Conservation (phyloP, 2,888 invertebrate genomes). For the Orthonevra nobilis region DNA sequence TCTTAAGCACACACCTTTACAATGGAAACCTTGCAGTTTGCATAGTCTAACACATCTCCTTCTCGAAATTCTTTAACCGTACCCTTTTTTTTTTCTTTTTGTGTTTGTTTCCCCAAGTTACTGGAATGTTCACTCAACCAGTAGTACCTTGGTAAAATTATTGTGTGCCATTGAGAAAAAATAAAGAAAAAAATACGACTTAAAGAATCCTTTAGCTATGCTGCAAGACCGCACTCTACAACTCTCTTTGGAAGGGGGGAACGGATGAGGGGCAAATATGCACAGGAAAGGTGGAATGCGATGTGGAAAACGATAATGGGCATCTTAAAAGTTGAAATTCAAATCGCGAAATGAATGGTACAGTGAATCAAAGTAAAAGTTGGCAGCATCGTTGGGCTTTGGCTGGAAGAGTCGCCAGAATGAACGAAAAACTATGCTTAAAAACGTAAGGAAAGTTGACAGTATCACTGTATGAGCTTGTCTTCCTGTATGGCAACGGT, state of each 20-base stretch:
- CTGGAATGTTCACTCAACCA: constrained; percentile 50
- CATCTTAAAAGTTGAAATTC: constrained; percentile 50
- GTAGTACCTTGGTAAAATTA: constrained; percentile 50
- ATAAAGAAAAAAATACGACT: not conserved
- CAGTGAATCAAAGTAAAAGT: constrained; percentile 26
- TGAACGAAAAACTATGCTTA: too few species aligned
- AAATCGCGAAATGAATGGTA: constrained; percentile 38
- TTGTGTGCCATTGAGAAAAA: constrained; percentile 28
- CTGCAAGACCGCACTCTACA: constrained; percentile 17
- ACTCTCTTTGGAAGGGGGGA: too few species aligned
- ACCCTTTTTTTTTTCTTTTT: not conserved
- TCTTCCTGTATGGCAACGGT: constrained; percentile 18
- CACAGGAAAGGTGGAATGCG: constrained; percentile 46
- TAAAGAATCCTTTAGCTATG: constrained; percentile 49
- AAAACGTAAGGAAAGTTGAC: not conserved
- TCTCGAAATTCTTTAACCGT: constrained; percentile 12
- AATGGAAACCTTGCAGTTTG: too few species aligned
- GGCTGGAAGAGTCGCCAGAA: too few species aligned
- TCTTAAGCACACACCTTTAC: not conserved
- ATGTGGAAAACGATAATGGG: constrained; percentile 56
- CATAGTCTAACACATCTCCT: too few species aligned
- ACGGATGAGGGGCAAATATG: constrained; percentile 3
- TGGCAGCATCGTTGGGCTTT: too few species aligned
- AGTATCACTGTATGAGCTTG: not conserved
- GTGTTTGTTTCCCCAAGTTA: not conserved